Evolutionary conservation across 1,140 invertebrate genomes (phyloP).

Genomic region (Sipha flava): DNA sequence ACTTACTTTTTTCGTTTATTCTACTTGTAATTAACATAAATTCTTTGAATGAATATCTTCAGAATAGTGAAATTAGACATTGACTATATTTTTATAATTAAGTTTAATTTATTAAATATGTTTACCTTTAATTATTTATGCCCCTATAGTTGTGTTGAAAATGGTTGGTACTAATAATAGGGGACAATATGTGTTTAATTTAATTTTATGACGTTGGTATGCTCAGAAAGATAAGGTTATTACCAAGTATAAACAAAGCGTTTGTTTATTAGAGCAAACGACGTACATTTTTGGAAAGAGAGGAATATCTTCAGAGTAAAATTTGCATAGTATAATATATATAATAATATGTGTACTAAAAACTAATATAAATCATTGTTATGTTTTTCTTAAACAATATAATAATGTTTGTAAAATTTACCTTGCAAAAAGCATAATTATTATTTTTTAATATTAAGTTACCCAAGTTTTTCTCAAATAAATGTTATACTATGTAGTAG

Average conservation of each 20-base stretch:
- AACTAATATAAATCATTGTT: neutral
- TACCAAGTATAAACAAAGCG: conserved; percentile 11
- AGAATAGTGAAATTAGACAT: neutral
- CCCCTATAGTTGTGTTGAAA: neutral
- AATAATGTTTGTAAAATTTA: neutral
- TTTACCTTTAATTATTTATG: neutral
- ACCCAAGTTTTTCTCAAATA: too few relatives aligned
- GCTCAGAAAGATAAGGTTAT: conserved; percentile 9
- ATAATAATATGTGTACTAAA: neutral
- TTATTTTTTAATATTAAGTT: neutral
- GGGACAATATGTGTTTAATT: neutral
- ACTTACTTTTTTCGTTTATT: too few relatives aligned
- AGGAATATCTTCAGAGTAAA: neutral
- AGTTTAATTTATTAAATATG: neutral
- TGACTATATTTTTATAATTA: neutral
- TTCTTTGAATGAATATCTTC: too few relatives aligned
- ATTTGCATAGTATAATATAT: neutral
- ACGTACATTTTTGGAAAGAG: neutral
- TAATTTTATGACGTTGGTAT: conserved; percentile 1
- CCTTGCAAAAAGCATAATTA: neutral
- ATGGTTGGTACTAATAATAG: neutral
- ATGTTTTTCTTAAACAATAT: neutral
- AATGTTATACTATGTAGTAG: too few relatives aligned
- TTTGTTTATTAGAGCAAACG: neutral
- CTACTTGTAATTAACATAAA: too few relatives aligned